Evolutionary conservation across 2,888 invertebrate species (phyloP).

Genomic region (Brassicogethes aeneus): DNA sequence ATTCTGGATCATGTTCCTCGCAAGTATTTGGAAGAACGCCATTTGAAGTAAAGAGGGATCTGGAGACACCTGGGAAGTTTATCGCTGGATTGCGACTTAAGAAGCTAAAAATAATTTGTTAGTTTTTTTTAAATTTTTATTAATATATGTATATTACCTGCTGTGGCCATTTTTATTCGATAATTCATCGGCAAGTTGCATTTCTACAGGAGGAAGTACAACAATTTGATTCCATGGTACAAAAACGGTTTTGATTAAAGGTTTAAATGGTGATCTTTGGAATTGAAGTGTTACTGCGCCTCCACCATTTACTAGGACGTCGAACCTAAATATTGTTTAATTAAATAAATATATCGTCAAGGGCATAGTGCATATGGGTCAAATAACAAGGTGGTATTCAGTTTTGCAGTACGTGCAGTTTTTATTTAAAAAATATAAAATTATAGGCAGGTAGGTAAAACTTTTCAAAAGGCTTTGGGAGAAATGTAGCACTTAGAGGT

Average conservation of each 20-base stretch:
- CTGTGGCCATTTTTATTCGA: slow-evolving; percentile 25
- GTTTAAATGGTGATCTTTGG: slow-evolving; percentile 89
- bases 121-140: neutral
- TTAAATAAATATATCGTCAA: too few relatives aligned
- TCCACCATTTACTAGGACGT: slow-evolving; percentile 97
- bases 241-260: slow-evolving; percentile 79
- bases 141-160: slow-evolving; percentile 21
- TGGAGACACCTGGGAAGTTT: slow-evolving; percentile 49
- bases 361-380: too few relatives aligned
- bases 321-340: slow-evolving; percentile 81
- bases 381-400: too few relatives aligned
- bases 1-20: slow-evolving; percentile 78
- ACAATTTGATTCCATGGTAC: slow-evolving; percentile 98
- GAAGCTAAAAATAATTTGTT: slow-evolving; percentile 19
- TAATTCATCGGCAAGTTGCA: slow-evolving; percentile 71
- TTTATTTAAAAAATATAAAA: too few relatives aligned
- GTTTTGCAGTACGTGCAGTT: too few relatives aligned
- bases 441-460: too few relatives aligned
- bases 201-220: slow-evolving; percentile 78
- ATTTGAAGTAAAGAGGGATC: slow-evolving; percentile 44
- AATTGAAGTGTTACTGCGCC: slow-evolving; percentile 95
- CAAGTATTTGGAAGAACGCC: slow-evolving; percentile 56
- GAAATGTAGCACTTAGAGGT: too few relatives aligned
- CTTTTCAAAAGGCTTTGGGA: too few relatives aligned
- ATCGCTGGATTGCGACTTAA: slow-evolving; percentile 38